Evolutionary conservation across 1,140 invertebrate genomes (phyloP).

Genomic region (Drosophila equinoxialis): DNA sequence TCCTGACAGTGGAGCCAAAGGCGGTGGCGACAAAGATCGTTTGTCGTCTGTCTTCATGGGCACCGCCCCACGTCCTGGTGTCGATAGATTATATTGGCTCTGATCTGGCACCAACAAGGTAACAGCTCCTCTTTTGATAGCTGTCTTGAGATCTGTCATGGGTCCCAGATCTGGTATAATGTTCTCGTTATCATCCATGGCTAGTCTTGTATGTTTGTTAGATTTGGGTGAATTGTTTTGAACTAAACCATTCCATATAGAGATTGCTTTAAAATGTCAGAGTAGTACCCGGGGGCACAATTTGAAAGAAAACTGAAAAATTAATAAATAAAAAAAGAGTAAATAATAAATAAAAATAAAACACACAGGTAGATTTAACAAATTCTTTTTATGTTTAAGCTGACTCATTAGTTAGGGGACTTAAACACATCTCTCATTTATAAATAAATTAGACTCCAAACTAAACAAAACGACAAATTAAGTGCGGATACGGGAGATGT

Average conservation of each 20-base stretch:
- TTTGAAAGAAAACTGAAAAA: not conserved
- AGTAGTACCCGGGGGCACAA: no score
- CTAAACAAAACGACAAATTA: slow-evolving; percentile 53
- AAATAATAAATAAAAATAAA: no score
- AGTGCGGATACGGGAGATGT: slow-evolving; percentile 11
- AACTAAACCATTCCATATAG: no score
- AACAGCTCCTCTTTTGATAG: not conserved
- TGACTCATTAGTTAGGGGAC: slow-evolving; percentile 39
- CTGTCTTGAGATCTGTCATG: not conserved
- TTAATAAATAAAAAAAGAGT: not conserved
- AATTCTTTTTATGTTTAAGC: not conserved
- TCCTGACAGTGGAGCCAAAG: no score
- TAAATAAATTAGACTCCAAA: slow-evolving; percentile 53
- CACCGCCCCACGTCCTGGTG: no score
- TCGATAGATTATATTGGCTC: not conserved
- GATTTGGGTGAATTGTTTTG: not conserved
- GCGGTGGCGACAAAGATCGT: no score
- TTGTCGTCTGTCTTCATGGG: no score
- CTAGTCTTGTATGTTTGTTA: no score
- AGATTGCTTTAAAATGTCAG: no score
- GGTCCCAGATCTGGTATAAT: not conserved
- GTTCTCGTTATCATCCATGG: not conserved
- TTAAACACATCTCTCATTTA: slow-evolving; percentile 1
- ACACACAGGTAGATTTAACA: no score
- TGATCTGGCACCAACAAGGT: not conserved